Percentiles rank a stretch among this genome's conserved stretches.
Evolutionary conservation across 2,113 vertebrate species (phyloP).

Genomic region (Mungos mungo): DNA sequence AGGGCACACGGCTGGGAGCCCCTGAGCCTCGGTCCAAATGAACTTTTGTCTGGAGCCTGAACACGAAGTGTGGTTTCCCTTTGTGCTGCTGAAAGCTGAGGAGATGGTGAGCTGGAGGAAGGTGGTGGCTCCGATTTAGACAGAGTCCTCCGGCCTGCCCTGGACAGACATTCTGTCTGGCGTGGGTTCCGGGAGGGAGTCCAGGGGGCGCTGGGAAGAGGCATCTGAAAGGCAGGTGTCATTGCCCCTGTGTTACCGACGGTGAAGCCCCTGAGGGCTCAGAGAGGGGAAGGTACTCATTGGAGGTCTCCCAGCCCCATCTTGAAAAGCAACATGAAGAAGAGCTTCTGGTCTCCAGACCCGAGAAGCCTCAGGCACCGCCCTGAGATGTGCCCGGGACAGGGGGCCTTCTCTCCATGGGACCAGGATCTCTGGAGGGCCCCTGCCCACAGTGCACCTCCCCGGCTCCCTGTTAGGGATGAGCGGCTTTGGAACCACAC

Average conservation of each 20-base stretch:
- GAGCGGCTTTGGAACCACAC: background rate
- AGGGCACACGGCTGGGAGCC: accelerated
- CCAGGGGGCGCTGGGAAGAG: background rate
- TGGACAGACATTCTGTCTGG: accelerated
- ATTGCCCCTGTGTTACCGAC: accelerated
- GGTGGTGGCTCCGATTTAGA: background rate
- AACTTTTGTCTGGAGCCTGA: background rate
- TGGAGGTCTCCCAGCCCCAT: background rate
- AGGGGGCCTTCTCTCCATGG: background rate
- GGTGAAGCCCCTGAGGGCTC: background rate
- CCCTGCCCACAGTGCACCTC: background rate
- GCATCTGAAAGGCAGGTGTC: background rate
- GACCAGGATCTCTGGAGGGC: background rate
- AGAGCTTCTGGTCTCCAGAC: background rate
- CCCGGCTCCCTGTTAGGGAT: accelerated
- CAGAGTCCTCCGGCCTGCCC: accelerated
- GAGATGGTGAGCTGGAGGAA: background rate
- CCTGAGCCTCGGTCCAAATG: background rate
- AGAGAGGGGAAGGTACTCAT: background rate
- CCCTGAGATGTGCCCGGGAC: too few relatives aligned
- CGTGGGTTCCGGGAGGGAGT: background rate
- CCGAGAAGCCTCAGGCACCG: background rate
- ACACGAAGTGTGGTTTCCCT: background rate
- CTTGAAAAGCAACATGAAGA: background rate
- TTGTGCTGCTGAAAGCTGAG: background rate